These are phyloP conservation scores for Epinephelus cyanopodus DNA, from an alignment of 2,113 vertebrate genomes.

Conservation along the genomic window DNA sequence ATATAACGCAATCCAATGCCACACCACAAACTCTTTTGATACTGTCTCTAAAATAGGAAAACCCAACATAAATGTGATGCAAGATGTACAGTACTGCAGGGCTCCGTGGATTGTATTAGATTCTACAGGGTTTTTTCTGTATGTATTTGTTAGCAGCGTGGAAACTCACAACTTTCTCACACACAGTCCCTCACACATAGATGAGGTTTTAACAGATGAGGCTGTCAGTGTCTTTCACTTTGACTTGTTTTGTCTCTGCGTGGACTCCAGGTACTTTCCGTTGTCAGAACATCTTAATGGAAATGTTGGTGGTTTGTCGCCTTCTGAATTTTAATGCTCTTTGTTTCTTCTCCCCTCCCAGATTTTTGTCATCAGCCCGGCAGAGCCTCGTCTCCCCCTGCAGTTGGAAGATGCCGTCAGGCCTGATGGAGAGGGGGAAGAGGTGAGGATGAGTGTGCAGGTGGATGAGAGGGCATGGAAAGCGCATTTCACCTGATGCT, in stretches of 20 bases:
- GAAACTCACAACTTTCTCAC: neutral
- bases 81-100: neutral
- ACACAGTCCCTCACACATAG: neutral
- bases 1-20: neutral
- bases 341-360: constrained; percentile 70
- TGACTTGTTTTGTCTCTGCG: neutral
- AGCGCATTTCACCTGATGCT: neutral
- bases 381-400: constrained; percentile 93
- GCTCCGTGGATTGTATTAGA: neutral
- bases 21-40: neutral
- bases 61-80: neutral
- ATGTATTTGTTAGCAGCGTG: neutral
- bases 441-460: constrained; percentile 86
- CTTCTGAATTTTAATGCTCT: constrained; percentile 10
- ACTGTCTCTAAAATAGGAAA: neutral
- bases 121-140: too few species aligned
- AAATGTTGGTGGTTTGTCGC: constrained; percentile 27
- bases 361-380: constrained; percentile 97
- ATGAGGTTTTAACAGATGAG: constrained; percentile 5
- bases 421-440: constrained; percentile 94
- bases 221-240: constrained; percentile 31
- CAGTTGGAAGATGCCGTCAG: constrained; percentile 96
- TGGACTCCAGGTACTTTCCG: constrained; percentile 57
- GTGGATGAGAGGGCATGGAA: neutral
- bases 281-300: neutral